phyloP scores from a whole-genome alignment of 2,797 vertebrate genomes.

The Cryptoprocta ferox region DNA sequence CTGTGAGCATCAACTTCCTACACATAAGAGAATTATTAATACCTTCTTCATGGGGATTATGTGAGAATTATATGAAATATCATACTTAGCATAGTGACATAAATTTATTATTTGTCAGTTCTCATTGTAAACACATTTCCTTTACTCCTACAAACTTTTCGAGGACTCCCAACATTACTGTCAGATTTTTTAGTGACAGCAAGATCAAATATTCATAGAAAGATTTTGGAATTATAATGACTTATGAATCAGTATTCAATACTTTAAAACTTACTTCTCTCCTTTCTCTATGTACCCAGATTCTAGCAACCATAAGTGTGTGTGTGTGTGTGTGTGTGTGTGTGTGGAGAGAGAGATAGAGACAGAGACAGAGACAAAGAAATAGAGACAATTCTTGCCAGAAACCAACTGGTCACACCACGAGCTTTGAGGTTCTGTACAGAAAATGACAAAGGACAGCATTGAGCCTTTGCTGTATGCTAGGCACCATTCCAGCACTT shows the following conservation, averaged over 20 bases:
- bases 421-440: not conserved
- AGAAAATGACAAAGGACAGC: not conserved
- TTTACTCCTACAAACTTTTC: not conserved
- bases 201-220: not conserved
- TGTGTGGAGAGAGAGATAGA: too few species aligned
- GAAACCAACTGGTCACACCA: not conserved
- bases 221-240: not conserved
- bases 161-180: not conserved
- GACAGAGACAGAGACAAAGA: too few species aligned
- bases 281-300: not conserved
- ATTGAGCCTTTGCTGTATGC: not conserved
- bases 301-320: not conserved
- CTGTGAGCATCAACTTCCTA: not conserved
- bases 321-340: too few species aligned
- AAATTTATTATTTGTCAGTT: not conserved
- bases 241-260: not conserved
- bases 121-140: not conserved
- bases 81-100: not conserved
- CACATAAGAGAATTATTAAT: not conserved
- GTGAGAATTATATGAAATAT: not conserved
- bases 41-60: not conserved
- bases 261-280: not conserved
- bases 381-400: not conserved
- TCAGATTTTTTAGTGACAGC: not conserved
- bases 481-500: not conserved